A percentile compares a stretch with the other conserved stretches of the same genome.
Evolutionary conservation across 2,113 vertebrate genomes (phyloP).

Genomic region (Miniopterus natalensis): DNA sequence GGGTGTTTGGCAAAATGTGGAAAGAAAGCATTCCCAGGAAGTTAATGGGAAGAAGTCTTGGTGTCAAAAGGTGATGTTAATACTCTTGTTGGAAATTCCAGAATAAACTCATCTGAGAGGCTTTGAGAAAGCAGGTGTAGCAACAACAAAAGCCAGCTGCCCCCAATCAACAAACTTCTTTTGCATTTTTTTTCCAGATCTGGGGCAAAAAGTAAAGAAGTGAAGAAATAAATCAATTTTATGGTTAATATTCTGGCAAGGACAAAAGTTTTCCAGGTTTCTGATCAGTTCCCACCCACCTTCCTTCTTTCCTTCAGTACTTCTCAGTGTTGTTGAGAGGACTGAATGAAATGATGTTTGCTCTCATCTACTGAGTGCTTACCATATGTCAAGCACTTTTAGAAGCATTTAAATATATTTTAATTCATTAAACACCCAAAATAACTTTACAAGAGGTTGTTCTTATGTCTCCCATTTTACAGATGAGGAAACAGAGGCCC

Average conservation of each 20-base stretch:
- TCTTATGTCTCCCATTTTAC: conserved; percentile 1
- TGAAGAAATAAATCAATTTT: background rate
- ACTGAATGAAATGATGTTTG: background rate
- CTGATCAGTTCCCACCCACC: background rate
- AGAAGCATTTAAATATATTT: background rate
- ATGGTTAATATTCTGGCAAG: background rate
- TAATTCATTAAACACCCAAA: background rate
- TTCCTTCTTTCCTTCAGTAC: background rate
- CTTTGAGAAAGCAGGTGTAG: background rate
- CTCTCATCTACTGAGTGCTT: background rate
- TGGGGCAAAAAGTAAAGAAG: background rate
- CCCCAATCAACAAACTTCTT: background rate
- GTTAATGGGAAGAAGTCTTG: background rate
- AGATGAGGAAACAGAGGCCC: background rate
- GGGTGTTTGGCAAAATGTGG: background rate
- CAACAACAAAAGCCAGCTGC: conserved; percentile 18
- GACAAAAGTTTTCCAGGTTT: conserved; percentile 53
- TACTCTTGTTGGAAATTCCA: background rate
- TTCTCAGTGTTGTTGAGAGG: background rate
- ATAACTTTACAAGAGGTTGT: background rate
- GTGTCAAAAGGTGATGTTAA: background rate
- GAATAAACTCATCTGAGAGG: background rate
- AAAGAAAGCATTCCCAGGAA: background rate
- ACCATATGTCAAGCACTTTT: background rate
- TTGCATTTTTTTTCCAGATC: no score